Base-by-base conservation (phyloP, 1,140 invertebrate species). In the Diachasma alloeum region DNA sequence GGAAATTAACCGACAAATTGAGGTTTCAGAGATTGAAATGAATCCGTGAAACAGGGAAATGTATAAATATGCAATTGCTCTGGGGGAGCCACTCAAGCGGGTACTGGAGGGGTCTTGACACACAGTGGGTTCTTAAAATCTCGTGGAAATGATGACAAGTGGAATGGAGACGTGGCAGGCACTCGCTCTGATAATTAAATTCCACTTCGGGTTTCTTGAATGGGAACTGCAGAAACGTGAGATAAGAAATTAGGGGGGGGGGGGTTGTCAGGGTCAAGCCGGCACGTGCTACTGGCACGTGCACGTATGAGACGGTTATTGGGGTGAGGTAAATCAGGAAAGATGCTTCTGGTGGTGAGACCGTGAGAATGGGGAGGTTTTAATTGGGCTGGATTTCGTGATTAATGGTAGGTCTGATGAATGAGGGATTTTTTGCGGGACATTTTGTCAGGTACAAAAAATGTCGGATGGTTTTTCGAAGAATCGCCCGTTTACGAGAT, bases 131-230 rank as follows among this genome's bases (percentile, higher is more conserved):
- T 59, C 17, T n/a, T 9, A 59, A 59, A 59, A 9, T 59, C n/a
- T 9, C 53, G 10, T 22, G 17, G 31, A 59, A 22, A 59, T 17
- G n/a, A n/a, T 59, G 53, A 22, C 53, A 59, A 59, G 53, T 59
- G 17, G 6, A 59, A 59, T 22, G 17, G 53, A 22, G 19, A 59
- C n/a, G n/a, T n/a, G n/a, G n/a, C n/a, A n/a, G n/a, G n/a, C 53
- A 22, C 53, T n/a, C 17, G 53, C n/a, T 59, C 53, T 59, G 53
- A 59, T 59, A 59, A 59, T 59, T 59, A 59, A 59, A 59, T 59
- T 22, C 53, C n/a, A 59, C 53, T 59, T 22, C 6, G 31, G 19
- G 1, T 59, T 17, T 19, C 17, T 2, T 22, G 17, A 59, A 9
- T 19, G 19, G 53, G n/a, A 59, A 46, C 44, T 46, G 10, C 4